Base-by-base conservation (phyloP, 1,140 invertebrate species). In the Drosophila ambigua region DNA sequence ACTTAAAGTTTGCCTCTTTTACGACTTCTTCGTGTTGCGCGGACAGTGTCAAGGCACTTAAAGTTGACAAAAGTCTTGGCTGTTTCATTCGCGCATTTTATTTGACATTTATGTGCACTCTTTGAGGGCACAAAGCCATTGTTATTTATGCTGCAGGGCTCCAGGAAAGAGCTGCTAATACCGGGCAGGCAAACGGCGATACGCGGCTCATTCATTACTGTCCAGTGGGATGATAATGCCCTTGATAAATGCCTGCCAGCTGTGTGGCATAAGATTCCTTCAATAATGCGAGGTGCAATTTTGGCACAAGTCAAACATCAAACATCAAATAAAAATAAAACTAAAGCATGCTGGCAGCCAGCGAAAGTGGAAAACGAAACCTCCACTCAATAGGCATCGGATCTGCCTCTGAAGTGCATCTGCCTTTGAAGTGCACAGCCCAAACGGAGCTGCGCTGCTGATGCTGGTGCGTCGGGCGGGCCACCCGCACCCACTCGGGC, bases 401-500 rank as follows among this genome's bases (percentile, higher is more conserved):
- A n/a, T 28, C 28, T 31, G 8, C n/a, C n/a, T n/a, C n/a, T n/a
- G n/a, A n/a, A n/a, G n/a, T 75, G 72, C 76, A 71, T 71, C 65
- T 53, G 77, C 78, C 82, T 85, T 85, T 85, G 81, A 85, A 72
- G 82, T 85, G 65, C 73, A 64, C 59, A 62, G 3, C 60, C 31
- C 9, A 41, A 31, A 28, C 39, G 43, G 31, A 54, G 35, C 46
- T 16, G 13, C 28, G 9, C 31, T 60, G 57, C 41, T 16, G 54
- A 41, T 44, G 65, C 59, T 20, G 20, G 20, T 23, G 39, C 28
- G 50, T 9, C 35, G 31, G 50, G 58, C 16, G 44, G 79, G 77
- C 77, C 81, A 84, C 81, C 81, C 81, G 81, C 81, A 84, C 81
- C 81, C 77, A 54, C 41, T 55, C 59, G 20, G 68, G 53, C 78